phyloP scores from a whole-genome alignment of 2,113 vertebrate genomes.

The Ameiurus melas region DNA sequence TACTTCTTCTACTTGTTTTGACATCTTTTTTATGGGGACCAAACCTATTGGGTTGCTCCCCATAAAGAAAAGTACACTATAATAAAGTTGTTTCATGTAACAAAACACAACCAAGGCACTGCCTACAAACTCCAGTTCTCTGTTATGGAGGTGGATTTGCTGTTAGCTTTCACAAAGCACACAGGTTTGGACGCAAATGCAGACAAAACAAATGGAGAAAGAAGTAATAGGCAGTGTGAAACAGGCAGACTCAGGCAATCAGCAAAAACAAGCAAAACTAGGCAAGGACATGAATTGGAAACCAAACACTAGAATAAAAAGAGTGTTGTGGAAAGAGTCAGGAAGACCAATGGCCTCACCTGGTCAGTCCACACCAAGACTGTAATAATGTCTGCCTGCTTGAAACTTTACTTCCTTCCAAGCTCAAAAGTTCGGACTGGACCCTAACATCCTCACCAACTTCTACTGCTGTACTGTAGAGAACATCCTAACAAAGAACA shows the following conservation, averaged over 20 bases:
- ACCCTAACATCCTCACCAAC: not conserved
- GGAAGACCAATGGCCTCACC: not conserved
- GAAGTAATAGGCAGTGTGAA: not conserved
- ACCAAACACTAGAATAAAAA: not conserved
- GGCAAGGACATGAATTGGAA: not conserved
- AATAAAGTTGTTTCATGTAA: not conserved
- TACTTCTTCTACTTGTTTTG: not conserved
- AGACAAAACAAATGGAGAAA: not conserved
- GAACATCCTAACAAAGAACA: not conserved
- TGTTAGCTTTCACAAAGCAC: not conserved
- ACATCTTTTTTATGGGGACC: not conserved
- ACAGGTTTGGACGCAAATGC: not conserved
- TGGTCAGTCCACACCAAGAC: not conserved
- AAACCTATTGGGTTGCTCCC: not conserved
- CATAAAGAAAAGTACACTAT: not conserved
- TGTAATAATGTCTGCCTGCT: not conserved
- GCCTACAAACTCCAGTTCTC: not conserved
- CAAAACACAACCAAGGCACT: not conserved
- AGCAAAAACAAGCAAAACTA: not conserved
- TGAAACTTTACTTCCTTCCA: not conserved
- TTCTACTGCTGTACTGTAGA: not conserved
- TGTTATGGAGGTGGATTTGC: not conserved
- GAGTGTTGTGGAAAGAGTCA: not conserved
- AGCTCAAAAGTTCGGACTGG: not conserved
- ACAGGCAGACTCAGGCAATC: not conserved